Base-by-base conservation (phyloP, 2,113 vertebrate species). In the Nannobrachium achirus region DNA sequence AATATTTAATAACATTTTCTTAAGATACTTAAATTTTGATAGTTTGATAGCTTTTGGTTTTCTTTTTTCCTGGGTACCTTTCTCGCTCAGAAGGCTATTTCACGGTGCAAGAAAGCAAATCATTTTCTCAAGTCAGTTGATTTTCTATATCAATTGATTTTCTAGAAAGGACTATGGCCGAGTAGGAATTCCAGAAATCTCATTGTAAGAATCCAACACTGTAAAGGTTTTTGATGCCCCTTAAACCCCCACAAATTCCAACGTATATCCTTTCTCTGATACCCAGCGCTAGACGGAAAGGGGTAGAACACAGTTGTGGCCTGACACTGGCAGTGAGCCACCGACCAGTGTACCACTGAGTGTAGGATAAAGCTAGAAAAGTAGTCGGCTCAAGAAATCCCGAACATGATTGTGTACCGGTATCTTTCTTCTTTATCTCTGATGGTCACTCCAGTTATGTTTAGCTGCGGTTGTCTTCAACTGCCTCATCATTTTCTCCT, bases 381-480 rank as follows among this genome's bases (percentile, higher is more conserved):
- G 11, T 33, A 38, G 13, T 39, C 8, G 8, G 20, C 9, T 11
- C 52, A 55, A 10, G 42, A 44, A 8, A 8, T 11, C 11, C 8
- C 42, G 8, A 11, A 8, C 52, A 9, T 48, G 41, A 6, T 42
- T 56, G 8, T 0, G 38, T 39, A 10, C 40, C 15, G 6, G 39
- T n/a, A 33, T 48, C 64, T 46, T 52, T 38, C 1, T n/a, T 13
- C 6, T 55, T 10, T 46, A 19, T 33, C 11, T 48, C 50, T 46
- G 71, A 74, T 10, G 49, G 46, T 56, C 52, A 9, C 63, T 80
- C 46, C 38, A 13, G 15, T 6, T 63, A 72, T 48, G 64, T 56
- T 59, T 41, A 50, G 48, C 6, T 45, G 65, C 63, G 58, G 4
- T 46, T 71, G 25, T 69, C 65, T 42, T 66, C 56, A 7, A 55